Evolutionary conservation across 2,888 invertebrate genomes (phyloP), one percentile per base, ranked within the genome.

Genomic region (Melanophora roralis): DNA sequence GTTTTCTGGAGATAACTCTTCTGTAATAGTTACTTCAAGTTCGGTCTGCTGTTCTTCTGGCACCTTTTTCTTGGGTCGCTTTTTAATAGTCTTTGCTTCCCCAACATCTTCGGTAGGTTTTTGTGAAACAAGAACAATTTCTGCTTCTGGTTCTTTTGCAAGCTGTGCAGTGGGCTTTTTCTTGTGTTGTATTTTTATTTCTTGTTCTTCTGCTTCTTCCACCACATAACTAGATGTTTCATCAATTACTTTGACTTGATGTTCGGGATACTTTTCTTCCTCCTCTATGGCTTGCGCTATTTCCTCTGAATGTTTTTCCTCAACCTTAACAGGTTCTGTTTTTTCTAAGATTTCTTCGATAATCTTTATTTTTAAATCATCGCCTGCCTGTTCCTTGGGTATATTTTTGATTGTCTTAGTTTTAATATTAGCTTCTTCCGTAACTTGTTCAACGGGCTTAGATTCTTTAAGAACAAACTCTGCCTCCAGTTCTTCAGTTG

Each of bases 81-180:
- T 89, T 57, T 84, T 86, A 67, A 86, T 78, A 12, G 81, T 86
- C 67, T 86, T 86, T 34, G 86, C 84, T 34, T 87, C 86, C 57
- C 85, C 86, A 1, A 86, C 84, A 77, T 88, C 86, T 77, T 89
- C 85, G 1, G 85, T 82, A 14, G 84, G 83, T 65, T 81, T 74
- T 23, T 75, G 71, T 7, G 85, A 78, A 16, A 83, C 84, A 1
- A 88, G 75, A 27, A 84, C 83, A 12, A 88, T 85, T 60, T 88
- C 86, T 8, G 84, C 88, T 45, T 87, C 88, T 8, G 87, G 86
- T 34, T 89, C 89, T 83, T 89, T 88, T 7, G 84, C 83, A 51
- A 86, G 84, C 27, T 86, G 75, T 8, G 82, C 77, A 2, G 68
- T 78, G 0, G 83, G 83, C n/a, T 86, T 84, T 81, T 83, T 89